Evolutionary conservation across 2,888 invertebrate genomes (phyloP).

Genomic region (Fabriciana adippe): DNA sequence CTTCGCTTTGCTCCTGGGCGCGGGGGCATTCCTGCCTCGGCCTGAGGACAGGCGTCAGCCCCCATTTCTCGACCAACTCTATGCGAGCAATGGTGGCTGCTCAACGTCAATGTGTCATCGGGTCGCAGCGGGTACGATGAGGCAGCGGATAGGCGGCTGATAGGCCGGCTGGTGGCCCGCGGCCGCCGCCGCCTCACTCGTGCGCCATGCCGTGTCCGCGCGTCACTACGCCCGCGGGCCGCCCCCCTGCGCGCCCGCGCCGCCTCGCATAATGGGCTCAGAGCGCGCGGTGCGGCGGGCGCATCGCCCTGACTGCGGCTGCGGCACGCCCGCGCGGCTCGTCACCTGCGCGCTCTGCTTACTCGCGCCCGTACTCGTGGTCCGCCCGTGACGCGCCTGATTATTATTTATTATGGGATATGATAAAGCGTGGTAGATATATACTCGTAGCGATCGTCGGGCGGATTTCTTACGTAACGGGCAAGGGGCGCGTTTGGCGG

Average conservation of each 20-base stretch:
- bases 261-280: slow-evolving; percentile 54
- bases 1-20: slow-evolving; percentile 86
- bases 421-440: slow-evolving; percentile 52
- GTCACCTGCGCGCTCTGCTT: slow-evolving; percentile 47
- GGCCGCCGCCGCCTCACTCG: slow-evolving; percentile 66
- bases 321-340: slow-evolving; percentile 57
- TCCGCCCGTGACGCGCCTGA: slow-evolving; percentile 42
- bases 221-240: slow-evolving; percentile 52
- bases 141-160: slow-evolving; percentile 66
- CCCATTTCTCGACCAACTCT: slow-evolving; percentile 98
- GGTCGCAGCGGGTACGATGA: slow-evolving; percentile 63
- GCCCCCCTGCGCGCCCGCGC: slow-evolving; percentile 47
- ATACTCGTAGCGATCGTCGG: slow-evolving; percentile 45
- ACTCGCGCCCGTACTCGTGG: slow-evolving; percentile 45
- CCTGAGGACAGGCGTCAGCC: slow-evolving; percentile 98
- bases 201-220: slow-evolving; percentile 53
- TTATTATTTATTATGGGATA: slow-evolving; percentile 38
- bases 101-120: slow-evolving; percentile 81
- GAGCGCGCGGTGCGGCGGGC: slow-evolving; percentile 51
- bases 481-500: slow-evolving; percentile 60
- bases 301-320: slow-evolving; percentile 58
- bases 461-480: slow-evolving; percentile 66
- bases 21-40: slow-evolving; percentile 97
- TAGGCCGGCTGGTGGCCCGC: slow-evolving; percentile 66
- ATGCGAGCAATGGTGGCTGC: slow-evolving; percentile 97